A percentile compares a stretch with the other conserved stretches of the same genome.
Conservation (phyloP, 1,140 invertebrate species). For the Cataglyphis hispanica region DNA sequence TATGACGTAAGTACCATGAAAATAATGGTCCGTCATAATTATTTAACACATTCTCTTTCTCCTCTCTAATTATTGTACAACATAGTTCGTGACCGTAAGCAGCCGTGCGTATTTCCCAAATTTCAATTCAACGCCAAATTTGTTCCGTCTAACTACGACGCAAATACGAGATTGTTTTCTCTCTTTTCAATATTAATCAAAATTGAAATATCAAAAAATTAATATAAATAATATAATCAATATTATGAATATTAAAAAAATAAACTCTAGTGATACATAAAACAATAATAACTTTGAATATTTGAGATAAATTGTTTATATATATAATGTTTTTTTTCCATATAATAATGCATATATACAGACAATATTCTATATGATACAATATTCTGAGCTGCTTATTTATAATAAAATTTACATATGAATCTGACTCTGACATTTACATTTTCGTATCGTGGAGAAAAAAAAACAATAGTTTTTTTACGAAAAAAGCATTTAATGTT, state of each 20-base stretch:
- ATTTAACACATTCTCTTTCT: constrained; percentile 2
- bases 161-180: not conserved
- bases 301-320: too few species aligned
- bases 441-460: not conserved
- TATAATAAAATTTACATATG: not conserved
- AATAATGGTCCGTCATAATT: constrained; percentile 31
- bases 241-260: not conserved
- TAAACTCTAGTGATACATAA: too few species aligned
- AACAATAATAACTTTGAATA: too few species aligned
- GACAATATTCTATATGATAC: too few species aligned
- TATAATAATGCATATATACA: too few species aligned
- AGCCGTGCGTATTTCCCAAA: constrained; percentile 28
- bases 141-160: not conserved
- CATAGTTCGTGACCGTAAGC: constrained; percentile 32
- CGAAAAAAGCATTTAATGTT: not conserved
- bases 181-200: not conserved
- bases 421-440: not conserved
- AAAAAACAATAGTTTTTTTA: not conserved
- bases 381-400: not conserved
- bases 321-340: too few species aligned
- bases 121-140: not conserved
- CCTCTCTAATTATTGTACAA: constrained; percentile 40
- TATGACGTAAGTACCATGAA: constrained; percentile 40
- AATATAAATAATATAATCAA: not conserved
- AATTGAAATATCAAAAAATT: not conserved